Conservation (phyloP, 2,888 invertebrate species). For the Drosophila cognata region DNA sequence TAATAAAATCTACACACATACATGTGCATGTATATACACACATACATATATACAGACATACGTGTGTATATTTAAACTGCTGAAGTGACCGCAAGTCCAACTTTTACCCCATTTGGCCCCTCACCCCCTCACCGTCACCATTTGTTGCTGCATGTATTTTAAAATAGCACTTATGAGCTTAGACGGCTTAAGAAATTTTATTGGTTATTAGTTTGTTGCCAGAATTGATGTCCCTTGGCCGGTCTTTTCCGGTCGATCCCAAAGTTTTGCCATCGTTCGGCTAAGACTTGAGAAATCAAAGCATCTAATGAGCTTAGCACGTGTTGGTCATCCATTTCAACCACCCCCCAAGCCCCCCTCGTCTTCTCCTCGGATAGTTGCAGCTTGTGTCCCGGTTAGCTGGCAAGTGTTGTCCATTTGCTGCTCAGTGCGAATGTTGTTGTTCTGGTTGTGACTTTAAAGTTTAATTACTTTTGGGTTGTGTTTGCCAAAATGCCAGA, state of each 20-base stretch:
- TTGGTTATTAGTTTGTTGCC: conserved; percentile 76
- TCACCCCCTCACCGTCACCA: background rate
- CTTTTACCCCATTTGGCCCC: conserved; percentile 43
- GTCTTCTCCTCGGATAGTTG: background rate
- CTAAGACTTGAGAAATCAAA: conserved; percentile 59
- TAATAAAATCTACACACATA: conserved; percentile 33
- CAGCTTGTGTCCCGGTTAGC: conserved; percentile 18
- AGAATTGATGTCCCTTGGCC: conserved; percentile 37
- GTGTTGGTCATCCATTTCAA: conserved; percentile 68
- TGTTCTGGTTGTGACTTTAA: conserved; percentile 49
- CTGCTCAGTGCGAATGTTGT: conserved; percentile 4
- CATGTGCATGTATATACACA: background rate
- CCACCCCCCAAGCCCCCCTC: background rate
- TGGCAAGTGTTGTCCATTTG: conserved; percentile 24
- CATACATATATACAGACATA: background rate
- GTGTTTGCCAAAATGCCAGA: conserved; percentile 17
- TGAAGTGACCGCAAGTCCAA: conserved; percentile 29
- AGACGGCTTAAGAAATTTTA: conserved; percentile 75
- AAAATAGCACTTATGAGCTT: conserved; percentile 77
- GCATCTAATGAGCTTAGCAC: conserved; percentile 77
- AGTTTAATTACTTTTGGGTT: conserved; percentile 72
- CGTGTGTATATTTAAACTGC: conserved; percentile 18
- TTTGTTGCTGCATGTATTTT: conserved; percentile 63
- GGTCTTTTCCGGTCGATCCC: conserved; percentile 18
- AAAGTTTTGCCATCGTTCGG: conserved; percentile 19